Evolutionary conservation across 2,797 vertebrate species (phyloP).

Genomic region (Sternotherus odoratus): DNA sequence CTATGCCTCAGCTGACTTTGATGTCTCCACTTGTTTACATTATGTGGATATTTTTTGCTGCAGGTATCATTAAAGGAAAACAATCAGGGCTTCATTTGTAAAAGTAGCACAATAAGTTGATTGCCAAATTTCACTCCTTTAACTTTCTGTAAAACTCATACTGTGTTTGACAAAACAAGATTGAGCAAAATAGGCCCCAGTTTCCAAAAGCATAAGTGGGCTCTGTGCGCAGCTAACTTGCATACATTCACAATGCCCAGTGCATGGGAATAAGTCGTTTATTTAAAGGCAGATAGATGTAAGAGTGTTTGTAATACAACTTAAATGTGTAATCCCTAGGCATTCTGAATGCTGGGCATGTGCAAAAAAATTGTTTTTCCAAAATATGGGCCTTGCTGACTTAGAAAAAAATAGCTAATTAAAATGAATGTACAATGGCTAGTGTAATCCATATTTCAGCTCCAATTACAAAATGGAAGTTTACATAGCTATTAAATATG

Average conservation of each 20-base stretch:
- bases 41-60: rapidly evolving
- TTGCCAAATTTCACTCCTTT: not conserved
- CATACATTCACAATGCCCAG: rapidly evolving
- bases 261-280: not conserved
- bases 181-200: not conserved
- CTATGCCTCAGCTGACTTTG: rapidly evolving
- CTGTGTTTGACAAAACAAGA: rapidly evolving
- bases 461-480: rapidly evolving
- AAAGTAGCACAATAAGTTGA: rapidly evolving
- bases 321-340: not conserved
- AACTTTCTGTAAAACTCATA: not conserved
- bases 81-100: not conserved
- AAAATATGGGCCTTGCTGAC: not conserved
- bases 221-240: not conserved
- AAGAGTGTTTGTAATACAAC: not conserved
- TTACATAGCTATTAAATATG: not conserved
- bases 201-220: rapidly evolving
- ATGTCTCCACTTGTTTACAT: not conserved
- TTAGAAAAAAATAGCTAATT: not conserved
- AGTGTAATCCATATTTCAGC: not conserved
- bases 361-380: not conserved
- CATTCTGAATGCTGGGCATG: not conserved
- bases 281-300: not conserved
- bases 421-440: rapidly evolving
- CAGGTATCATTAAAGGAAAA: not conserved